Conservation (phyloP, 2,797 vertebrate species). For the Arctocebus calabarensis region DNA sequence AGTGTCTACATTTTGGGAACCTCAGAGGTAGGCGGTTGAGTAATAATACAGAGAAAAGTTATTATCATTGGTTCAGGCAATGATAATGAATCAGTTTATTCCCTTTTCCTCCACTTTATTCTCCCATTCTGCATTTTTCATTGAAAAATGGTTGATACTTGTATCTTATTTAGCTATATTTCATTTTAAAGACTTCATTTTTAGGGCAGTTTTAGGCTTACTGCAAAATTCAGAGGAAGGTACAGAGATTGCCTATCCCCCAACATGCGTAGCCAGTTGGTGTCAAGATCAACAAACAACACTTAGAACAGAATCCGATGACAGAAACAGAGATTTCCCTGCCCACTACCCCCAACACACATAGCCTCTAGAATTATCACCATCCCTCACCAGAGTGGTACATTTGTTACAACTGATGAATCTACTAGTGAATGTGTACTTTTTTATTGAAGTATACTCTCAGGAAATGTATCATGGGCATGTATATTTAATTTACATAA, state of each 20-base stretch:
- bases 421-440: background rate
- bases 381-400: background rate
- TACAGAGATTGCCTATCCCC: background rate
- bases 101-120: background rate
- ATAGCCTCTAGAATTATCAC: background rate
- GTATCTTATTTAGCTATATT: background rate
- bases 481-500: slow-evolving; percentile 54
- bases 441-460: slow-evolving; percentile 20
- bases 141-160: background rate
- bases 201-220: background rate
- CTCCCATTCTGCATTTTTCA: background rate
- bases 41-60: background rate
- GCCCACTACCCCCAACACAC: background rate
- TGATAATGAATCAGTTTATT: slow-evolving; percentile 28
- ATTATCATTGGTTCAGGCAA: background rate
- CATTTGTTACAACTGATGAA: background rate
- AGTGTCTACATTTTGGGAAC: background rate
- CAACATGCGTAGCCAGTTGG: no score
- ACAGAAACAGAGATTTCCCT: background rate
- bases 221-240: background rate
- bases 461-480: background rate
- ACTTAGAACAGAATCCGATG: no score
- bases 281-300: no score
- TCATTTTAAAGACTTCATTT: background rate
- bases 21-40: background rate